Base-by-base conservation (phyloP, 2,797 vertebrate species). In the Intellagama lesueurii region DNA sequence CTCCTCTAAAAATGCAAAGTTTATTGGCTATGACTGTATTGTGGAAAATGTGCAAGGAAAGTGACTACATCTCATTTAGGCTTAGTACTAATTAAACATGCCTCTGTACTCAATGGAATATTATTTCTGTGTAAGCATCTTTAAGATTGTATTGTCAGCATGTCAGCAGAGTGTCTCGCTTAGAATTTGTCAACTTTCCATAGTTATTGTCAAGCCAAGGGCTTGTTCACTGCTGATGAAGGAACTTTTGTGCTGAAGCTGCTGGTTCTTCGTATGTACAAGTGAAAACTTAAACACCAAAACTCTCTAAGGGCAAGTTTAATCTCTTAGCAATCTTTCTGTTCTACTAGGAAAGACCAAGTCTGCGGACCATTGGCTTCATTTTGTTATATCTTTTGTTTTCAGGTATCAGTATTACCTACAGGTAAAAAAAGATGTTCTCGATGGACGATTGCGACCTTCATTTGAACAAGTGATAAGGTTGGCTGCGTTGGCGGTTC, bases 361-460 rank as follows among this genome's bases (percentile, higher is more conserved):
- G 35, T 14, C 22, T 66, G 40, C 3, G 35, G 35, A 69, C 86
- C 69, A 40, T 88, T 2, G 2, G 69, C 89, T 81, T 77, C 47
- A 8, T 93, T 28, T 85, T 88, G 52, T 80, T 92, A 16, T 90
- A 66, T 40, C 82, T 86, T 80, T 87, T 52, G 1, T 44, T 75
- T 90, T 40, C 90, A 99, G 99, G 93, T 99, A 98, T 93, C 99
- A 99, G 97, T 99, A 99, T 97, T 99, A 99, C 97, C 98, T 99
- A 81, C 99, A 99, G 97, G 98, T 99, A 92, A 99, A 98, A 95
- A 99, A 99, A 94, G 98, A 98, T 60, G 97, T 99, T 91, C 96
- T 99, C n/a, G 98, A 99, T 85, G 99, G 98, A 24, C 97, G 97
- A 60, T 91, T 99, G 69, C 97, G 98, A 82, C 98, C 98, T 92